These are phyloP conservation scores for Laticauda colubrina DNA, from an alignment of 2,113 vertebrate species.

Conservation along the genomic window DNA sequence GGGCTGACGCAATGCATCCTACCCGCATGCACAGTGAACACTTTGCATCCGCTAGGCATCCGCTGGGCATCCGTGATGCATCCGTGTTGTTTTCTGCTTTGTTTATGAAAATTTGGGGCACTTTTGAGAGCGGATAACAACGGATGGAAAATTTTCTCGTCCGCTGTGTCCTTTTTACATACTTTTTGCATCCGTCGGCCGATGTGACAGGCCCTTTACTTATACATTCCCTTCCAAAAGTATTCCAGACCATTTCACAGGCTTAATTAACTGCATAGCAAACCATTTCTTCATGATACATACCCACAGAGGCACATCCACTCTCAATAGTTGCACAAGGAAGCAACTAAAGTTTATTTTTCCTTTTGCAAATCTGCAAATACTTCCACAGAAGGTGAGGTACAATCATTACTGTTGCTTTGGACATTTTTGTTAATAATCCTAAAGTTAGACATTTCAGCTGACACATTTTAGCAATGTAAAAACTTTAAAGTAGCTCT, in stretches of 20 bases:
- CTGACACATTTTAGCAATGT: conserved; percentile 1
- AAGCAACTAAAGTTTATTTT: neutral
- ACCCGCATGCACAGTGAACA: too few relatives aligned
- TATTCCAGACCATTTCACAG: conserved; percentile 21
- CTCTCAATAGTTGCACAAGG: neutral
- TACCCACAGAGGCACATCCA: neutral
- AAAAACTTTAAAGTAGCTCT: neutral
- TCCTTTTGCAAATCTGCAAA: neutral
- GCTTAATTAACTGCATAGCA: conserved; percentile 27
- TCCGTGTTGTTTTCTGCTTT: too few relatives aligned
- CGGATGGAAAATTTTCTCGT: too few relatives aligned
- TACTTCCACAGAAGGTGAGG: neutral
- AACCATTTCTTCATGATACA: conserved; percentile 24
- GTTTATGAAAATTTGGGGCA: too few relatives aligned
- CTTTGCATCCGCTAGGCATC: too few relatives aligned
- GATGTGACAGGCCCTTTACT: too few relatives aligned
- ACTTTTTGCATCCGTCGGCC: too few relatives aligned
- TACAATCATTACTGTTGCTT: neutral
- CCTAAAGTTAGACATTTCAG: neutral
- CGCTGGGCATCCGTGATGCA: too few relatives aligned
- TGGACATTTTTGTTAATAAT: conserved; percentile 18
- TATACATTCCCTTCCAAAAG: conserved; percentile 17
- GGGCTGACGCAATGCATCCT: too few relatives aligned
- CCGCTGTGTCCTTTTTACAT: too few relatives aligned
- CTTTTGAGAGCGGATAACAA: too few relatives aligned